phyloP scores from a whole-genome alignment of 2,888 invertebrate species.

The Meloe dianella region DNA sequence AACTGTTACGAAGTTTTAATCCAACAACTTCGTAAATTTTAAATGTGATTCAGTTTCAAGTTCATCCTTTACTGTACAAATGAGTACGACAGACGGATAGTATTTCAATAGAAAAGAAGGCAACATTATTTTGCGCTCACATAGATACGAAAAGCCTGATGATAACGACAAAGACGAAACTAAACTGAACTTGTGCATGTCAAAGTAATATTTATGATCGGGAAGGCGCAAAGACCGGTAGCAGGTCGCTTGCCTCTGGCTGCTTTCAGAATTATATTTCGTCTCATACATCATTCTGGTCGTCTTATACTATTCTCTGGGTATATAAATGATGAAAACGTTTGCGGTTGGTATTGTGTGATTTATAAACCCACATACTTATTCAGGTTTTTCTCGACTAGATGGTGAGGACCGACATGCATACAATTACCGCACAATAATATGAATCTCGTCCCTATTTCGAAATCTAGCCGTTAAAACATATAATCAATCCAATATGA shows the following conservation, averaged over 20 bases:
- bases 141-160: conserved; percentile 33
- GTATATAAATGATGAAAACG: conserved; percentile 32
- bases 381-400: background rate
- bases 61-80: conserved; percentile 3
- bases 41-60: conserved; percentile 1
- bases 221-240: conserved; percentile 25
- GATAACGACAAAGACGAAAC: conserved; percentile 26
- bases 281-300: conserved; percentile 36
- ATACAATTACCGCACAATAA: background rate
- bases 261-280: conserved; percentile 34
- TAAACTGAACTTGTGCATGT: conserved; percentile 24
- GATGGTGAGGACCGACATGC: background rate
- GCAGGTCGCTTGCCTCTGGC: conserved; percentile 29
- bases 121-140: conserved; percentile 37
- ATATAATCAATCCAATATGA: no score
- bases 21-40: background rate
- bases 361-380: conserved; percentile 31
- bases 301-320: conserved; percentile 27
- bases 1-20: no score
- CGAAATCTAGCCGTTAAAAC: background rate
- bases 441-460: background rate
- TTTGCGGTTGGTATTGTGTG: conserved; percentile 25
- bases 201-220: conserved; percentile 39
- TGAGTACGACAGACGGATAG: background rate
- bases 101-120: conserved; percentile 25